A percentile compares a stretch with the other conserved stretches of the same genome.
Evolutionary conservation across 2,888 invertebrate genomes (phyloP).

Genomic region (Limnephilus lunatus): DNA sequence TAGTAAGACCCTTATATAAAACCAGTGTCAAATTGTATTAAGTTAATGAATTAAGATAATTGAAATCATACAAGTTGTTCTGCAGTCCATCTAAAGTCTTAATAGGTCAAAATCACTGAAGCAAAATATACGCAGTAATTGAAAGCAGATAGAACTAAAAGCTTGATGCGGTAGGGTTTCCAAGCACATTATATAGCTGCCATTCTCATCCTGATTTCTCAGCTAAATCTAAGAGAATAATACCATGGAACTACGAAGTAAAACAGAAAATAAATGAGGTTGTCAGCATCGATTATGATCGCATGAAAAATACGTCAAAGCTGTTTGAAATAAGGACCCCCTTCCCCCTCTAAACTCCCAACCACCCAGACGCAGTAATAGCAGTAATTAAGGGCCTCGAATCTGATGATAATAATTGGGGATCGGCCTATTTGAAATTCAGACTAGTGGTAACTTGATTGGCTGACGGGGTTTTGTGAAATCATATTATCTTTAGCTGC

Average conservation of each 20-base stretch:
- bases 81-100: not conserved
- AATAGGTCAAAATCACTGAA: not conserved
- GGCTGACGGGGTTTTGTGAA: constrained; percentile 21
- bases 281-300: not conserved
- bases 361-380: not conserved
- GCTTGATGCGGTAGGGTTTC: not conserved
- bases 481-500: constrained; percentile 15
- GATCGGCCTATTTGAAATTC: constrained; percentile 33
- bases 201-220: not conserved
- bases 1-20: too few species aligned
- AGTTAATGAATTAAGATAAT: not conserved
- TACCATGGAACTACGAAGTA: not conserved
- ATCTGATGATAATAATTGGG: constrained; percentile 17
- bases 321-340: constrained; percentile 4
- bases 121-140: not conserved
- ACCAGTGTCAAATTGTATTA: not conserved
- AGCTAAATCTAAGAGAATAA: not conserved
- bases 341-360: not conserved
- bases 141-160: not conserved
- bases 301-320: not conserved
- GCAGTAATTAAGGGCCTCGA: constrained; percentile 24
- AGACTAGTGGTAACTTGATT: constrained; percentile 29
- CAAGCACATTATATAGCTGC: not conserved
- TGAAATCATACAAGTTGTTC: not conserved
- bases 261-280: not conserved